Conservation (phyloP, 2,888 invertebrate genomes). For the Diadromus collaris region DNA sequence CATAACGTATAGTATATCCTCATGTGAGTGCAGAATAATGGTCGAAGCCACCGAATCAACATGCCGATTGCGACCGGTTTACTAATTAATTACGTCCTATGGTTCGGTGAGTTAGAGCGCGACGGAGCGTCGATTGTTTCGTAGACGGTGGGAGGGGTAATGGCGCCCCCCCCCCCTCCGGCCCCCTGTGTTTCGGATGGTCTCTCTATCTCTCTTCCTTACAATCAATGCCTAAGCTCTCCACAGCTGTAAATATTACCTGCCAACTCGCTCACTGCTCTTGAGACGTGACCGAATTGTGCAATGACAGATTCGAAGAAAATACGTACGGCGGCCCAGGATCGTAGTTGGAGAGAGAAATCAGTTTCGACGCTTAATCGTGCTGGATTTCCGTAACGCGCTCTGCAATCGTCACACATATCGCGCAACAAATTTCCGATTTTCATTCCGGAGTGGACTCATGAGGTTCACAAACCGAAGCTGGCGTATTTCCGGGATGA, state of each 20-base stretch:
- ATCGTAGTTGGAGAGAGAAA: not conserved
- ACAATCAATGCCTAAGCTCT: constrained; percentile 7
- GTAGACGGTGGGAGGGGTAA: not conserved
- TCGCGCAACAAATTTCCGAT: too few relatives aligned
- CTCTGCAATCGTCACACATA: too few relatives aligned
- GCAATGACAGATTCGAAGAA: not conserved
- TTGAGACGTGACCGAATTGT: constrained; percentile 29
- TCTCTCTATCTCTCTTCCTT: constrained; percentile 25
- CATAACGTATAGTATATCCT: constrained; percentile 46
- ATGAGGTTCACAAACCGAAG: too few relatives aligned
- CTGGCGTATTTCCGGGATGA: too few relatives aligned
- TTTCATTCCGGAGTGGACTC: too few relatives aligned
- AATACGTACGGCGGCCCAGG: not conserved
- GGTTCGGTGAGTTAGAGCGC: constrained; percentile 33
- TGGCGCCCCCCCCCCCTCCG: too few relatives aligned
- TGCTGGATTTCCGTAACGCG: not conserved
- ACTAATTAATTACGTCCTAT: constrained; percentile 61
- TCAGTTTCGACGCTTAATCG: not conserved
- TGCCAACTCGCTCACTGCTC: constrained; percentile 36
- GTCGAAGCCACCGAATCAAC: constrained; percentile 56
- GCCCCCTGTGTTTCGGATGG: not conserved
- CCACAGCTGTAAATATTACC: constrained; percentile 44
- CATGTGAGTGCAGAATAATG: constrained; percentile 47
- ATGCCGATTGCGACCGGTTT: constrained; percentile 60
- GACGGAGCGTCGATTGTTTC: constrained; percentile 53